Percentiles rank a stretch among this genome's conserved stretches.
Conservation (phyloP, 2,113 vertebrate genomes). For the Nerophis lumbriciformis region DNA sequence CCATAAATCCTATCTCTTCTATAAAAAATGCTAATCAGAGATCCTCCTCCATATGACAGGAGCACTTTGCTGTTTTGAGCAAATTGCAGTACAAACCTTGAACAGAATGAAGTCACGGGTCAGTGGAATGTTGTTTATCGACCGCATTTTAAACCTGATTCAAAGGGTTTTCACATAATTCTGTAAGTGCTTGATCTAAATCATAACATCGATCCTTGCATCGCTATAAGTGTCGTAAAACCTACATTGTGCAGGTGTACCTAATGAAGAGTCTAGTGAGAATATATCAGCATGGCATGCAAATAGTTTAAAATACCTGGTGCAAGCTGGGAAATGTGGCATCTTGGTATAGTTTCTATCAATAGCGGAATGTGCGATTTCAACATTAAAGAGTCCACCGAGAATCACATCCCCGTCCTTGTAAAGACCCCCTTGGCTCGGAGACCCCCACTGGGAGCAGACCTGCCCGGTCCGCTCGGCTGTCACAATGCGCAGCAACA, state of each 20-base stretch:
- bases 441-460: conserved; percentile 38
- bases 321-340: conserved; percentile 44
- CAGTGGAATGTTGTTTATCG: no score
- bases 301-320: conserved; percentile 40
- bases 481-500: conserved; percentile 25
- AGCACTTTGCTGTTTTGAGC: no score
- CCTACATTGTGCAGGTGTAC: no score
- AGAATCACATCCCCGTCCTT: conserved; percentile 65
- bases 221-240: background rate
- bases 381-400: conserved; percentile 58
- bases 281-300: background rate
- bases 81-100: no score
- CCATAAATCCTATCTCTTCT: no score
- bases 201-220: background rate
- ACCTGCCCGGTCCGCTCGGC: conserved; percentile 1
- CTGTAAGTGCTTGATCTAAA: no score
- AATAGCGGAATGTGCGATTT: conserved; percentile 32
- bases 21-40: no score
- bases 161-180: no score
- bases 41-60: no score
- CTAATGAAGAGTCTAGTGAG: no score
- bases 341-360: conserved; percentile 38
- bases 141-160: no score
- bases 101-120: no score
- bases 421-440: conserved; percentile 35